phyloP scores from a whole-genome alignment of 2,797 vertebrate genomes.

The Sphaeramia orbicularis region DNA sequence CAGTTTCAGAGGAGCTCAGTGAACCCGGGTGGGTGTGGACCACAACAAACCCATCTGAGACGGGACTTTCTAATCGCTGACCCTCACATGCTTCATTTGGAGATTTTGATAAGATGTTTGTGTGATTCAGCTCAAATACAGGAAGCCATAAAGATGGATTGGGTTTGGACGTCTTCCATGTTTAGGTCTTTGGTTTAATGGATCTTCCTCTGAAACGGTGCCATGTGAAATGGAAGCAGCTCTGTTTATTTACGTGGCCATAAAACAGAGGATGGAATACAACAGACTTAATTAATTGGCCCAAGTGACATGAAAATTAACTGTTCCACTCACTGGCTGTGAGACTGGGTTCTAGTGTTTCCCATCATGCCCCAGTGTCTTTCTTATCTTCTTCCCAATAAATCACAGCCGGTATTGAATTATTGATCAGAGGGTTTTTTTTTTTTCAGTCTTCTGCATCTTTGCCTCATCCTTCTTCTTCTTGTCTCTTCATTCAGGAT shows the following conservation, averaged over 20 bases:
- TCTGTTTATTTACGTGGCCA: background rate
- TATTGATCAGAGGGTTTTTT: constrained; percentile 59
- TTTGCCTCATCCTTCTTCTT: background rate
- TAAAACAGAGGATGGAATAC: no score
- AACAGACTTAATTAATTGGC: constrained; percentile 54
- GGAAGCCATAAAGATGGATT: no score
- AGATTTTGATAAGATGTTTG: no score
- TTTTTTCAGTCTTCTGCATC: constrained; percentile 9
- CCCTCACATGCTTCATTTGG: constrained; percentile 30
- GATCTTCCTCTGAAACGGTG: constrained; percentile 13
- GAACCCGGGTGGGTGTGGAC: constrained; percentile 40
- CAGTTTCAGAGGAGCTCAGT: constrained; percentile 28
- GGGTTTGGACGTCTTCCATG: no score
- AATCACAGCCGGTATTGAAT: constrained; percentile 47
- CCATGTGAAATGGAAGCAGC: constrained; percentile 26
- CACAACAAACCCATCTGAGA: constrained; percentile 12
- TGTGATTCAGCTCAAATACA: no score
- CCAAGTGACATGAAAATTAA: constrained; percentile 51
- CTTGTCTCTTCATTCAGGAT: constrained; percentile 80
- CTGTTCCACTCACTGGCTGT: constrained; percentile 27
- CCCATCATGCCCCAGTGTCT: constrained; percentile 53
- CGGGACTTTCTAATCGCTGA: background rate
- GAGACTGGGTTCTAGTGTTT: constrained; percentile 34
- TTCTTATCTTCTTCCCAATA: constrained; percentile 58
- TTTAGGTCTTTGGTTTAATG: constrained; percentile 35